Evolutionary conservation across 2,113 vertebrate species (phyloP).

Genomic region (Eira barbara): DNA sequence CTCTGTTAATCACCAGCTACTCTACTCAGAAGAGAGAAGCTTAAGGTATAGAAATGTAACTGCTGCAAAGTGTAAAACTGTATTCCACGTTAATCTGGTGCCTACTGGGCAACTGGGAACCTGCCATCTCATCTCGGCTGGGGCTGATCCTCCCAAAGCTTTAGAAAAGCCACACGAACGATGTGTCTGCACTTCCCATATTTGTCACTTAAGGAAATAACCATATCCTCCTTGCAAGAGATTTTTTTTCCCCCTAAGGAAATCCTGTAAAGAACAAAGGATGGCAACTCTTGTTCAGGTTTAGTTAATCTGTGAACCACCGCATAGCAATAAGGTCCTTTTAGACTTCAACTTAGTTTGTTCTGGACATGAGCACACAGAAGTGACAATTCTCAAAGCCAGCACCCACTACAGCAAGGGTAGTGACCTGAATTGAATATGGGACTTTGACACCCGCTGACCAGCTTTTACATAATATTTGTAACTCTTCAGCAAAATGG

Average conservation of each 20-base stretch:
- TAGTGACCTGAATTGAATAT: background rate
- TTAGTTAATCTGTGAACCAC: constrained; percentile 36
- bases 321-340: background rate
- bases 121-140: background rate
- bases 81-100: background rate
- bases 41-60: background rate
- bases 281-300: background rate
- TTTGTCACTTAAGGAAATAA: background rate
- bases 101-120: background rate
- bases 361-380: background rate
- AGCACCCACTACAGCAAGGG: background rate
- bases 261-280: background rate
- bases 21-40: background rate
- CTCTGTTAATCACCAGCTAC: constrained; percentile 32
- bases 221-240: background rate
- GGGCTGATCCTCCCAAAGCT: background rate
- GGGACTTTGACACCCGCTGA: background rate
- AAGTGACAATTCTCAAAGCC: background rate
- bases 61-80: background rate
- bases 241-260: background rate
- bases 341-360: background rate
- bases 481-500: background rate
- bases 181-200: background rate
- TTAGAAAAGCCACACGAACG: background rate
- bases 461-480: background rate